Base-by-base conservation (phyloP, 2,797 vertebrate species). In the Aldrovandia affinis region DNA sequence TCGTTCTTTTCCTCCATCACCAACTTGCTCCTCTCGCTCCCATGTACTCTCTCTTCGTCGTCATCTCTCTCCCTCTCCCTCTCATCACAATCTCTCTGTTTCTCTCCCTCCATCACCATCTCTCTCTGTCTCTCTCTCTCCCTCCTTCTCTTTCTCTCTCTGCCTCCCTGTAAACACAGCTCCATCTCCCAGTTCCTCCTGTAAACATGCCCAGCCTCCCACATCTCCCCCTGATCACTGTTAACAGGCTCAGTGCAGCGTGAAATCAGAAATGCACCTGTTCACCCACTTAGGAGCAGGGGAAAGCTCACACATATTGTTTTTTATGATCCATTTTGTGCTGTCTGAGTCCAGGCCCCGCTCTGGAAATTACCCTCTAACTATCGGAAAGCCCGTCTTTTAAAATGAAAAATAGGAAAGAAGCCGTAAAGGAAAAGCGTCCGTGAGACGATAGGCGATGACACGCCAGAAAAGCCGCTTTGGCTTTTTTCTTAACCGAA, bases 211-310 rank as follows among this genome's bases (percentile, higher is more conserved):
- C 89, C 89, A 92, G 92, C 90, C 92, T 89, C 93, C 93, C 89
- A 89, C 91, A 92, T 89, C 92, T 92, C 91, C 92, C 85, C 91
- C 91, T 20, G 1, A 94, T 93, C 92, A 91, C 92, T 92, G 93
- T 94, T 93, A 95, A 95, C 94, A 93, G 90, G 91, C 92, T 93
- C 93, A 93, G 92, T 93, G 89, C 91, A 93, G 93, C 93, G 91
- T 96, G 94, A 96, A 95, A 95, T 95, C 95, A 94, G 90, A 93
- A 94, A 91, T 87, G 93, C 94, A 95, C 94, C 94, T 96, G 94
- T 94, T 95, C 93, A 92, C 90, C 92, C 93, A 93, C 93, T 94
- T 94, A 94, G 92, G 94, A 94, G 92, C 91, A 87, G 88, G 88
- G 92, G 93, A 88, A 93, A 93, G 93, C 92, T 15, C 33, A 8